Evolutionary conservation across 2,797 vertebrate genomes (phyloP), one percentile per base, ranked within the genome.

Genomic region (Lutra lutra): DNA sequence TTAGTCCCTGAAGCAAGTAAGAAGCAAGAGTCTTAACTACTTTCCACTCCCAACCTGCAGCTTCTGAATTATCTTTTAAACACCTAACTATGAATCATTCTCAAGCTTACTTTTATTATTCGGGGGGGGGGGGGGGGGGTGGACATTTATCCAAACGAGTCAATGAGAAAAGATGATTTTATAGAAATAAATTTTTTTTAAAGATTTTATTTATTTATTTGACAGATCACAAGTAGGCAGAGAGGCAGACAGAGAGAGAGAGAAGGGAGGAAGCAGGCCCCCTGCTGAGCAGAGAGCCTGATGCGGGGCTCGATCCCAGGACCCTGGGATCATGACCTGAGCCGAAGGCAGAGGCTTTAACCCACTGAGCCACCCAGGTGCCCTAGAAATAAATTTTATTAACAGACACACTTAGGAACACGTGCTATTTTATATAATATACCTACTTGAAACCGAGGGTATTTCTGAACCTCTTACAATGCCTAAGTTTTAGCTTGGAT

Each of bases 331-430:
- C n/a, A n/a, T n/a, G n/a, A n/a, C n/a, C n/a, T n/a, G n/a, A n/a
- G n/a, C n/a, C n/a, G n/a, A n/a, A n/a, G n/a, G n/a, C n/a, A n/a
- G n/a, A n/a, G n/a, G n/a, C n/a, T n/a, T n/a, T n/a, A n/a, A n/a
- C n/a, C n/a, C n/a, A n/a, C n/a, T n/a, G n/a, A n/a, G n/a, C n/a
- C n/a, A n/a, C n/a, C n/a, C n/a, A n/a, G n/a, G n/a, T n/a, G n/a
- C n/a, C n/a, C n/a, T 23, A 84, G 64, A 86, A 94, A 94, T 94
- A 94, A 35, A 60, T 70, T 68, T 86, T 68, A 86, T n/a, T 83
- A 77, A 75, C 5, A 48, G 21, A 91, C 38, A 82, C 27, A 77
- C 82, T 94, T 68, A 92, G 40, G 29, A 95, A 66, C 14, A 89
- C 9, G 29, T 62, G 38, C 43, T 72, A 84, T 86, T 95, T 88